A percentile compares a stretch with the other conserved stretches of the same genome.
These are phyloP conservation scores for Volucella bombylans DNA, from an alignment of 2,888 invertebrate species.

Conservation along the genomic window DNA sequence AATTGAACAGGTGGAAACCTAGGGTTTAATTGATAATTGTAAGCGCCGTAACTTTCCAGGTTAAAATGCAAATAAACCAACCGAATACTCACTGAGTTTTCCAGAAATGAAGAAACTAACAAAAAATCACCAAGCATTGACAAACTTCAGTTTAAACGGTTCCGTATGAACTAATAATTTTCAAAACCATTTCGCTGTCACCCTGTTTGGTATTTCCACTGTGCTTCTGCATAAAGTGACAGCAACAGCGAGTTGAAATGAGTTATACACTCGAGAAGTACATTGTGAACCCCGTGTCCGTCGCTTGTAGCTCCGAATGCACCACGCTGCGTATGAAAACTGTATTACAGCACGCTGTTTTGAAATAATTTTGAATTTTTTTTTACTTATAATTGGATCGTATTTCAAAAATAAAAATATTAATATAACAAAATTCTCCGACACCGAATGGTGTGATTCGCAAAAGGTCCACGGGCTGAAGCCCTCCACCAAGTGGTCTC, in stretches of 20 bases:
- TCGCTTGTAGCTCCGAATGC: conserved; percentile 32
- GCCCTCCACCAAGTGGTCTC: neutral
- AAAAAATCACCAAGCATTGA: too few species aligned
- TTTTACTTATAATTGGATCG: conserved; percentile 62
- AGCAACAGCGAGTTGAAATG: conserved; percentile 43
- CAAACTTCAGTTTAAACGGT: too few species aligned
- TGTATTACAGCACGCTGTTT: conserved; percentile 68
- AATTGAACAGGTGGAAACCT: too few species aligned
- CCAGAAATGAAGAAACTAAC: too few species aligned
- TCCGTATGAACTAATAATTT: too few species aligned
- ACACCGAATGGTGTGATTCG: conserved; percentile 50
- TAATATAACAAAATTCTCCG: conserved; percentile 13
- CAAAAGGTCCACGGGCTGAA: conserved; percentile 6
- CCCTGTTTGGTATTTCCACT: neutral
- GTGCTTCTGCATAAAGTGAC: conserved; percentile 12
- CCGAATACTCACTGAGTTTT: too few species aligned
- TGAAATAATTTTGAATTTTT: conserved; percentile 61
- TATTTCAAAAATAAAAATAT: conserved; percentile 41
- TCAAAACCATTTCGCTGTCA: neutral
- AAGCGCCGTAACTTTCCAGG: too few species aligned
- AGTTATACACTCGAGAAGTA: conserved; percentile 41
- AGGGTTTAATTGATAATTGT: too few species aligned
- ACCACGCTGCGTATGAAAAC: conserved; percentile 66
- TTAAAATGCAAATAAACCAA: too few species aligned
- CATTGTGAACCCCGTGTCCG: conserved; percentile 1